Conservation (phyloP, 2,888 invertebrate genomes). For the Noctua janthe region DNA sequence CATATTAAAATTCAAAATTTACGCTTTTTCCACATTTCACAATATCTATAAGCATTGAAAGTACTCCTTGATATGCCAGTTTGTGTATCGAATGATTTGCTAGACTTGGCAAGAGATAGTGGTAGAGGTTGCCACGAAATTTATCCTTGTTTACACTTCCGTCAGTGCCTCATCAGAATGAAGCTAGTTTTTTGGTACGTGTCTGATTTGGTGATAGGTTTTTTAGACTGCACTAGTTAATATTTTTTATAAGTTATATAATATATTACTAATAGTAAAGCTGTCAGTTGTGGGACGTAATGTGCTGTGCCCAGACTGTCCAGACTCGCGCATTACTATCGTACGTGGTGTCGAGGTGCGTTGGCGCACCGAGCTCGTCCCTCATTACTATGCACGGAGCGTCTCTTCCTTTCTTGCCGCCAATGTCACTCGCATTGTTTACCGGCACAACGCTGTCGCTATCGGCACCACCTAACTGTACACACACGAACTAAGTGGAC, state of each 20-base stretch:
- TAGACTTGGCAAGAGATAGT: slow-evolving; percentile 1
- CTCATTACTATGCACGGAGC: slow-evolving; percentile 84
- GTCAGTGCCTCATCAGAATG: background rate
- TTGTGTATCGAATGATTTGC: slow-evolving; percentile 1
- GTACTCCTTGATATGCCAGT: slow-evolving; percentile 8
- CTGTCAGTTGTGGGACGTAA: slow-evolving; percentile 51
- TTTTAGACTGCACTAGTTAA: background rate
- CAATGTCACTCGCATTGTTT: slow-evolving; percentile 88
- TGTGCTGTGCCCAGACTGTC: slow-evolving; percentile 42
- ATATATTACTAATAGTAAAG: slow-evolving; percentile 44
- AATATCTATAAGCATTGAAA: background rate
- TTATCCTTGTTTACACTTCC: slow-evolving; percentile 2
- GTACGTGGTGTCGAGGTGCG: slow-evolving; percentile 68
- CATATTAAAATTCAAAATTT: slow-evolving; percentile 9
- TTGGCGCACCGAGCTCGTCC: slow-evolving; percentile 70
- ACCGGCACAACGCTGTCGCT: slow-evolving; percentile 74
- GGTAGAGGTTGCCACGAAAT: slow-evolving; percentile 1
- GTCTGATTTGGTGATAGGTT: background rate
- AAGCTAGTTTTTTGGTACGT: background rate
- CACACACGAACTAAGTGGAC: slow-evolving; percentile 81
- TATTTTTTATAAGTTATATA: slow-evolving; percentile 16
- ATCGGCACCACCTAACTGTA: slow-evolving; percentile 85
- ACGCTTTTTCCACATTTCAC: slow-evolving; percentile 43
- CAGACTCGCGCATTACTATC: slow-evolving; percentile 40
- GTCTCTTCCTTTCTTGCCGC: slow-evolving; percentile 89